Conservation (phyloP, 2,888 invertebrate species). For the Eilema sororculum region DNA sequence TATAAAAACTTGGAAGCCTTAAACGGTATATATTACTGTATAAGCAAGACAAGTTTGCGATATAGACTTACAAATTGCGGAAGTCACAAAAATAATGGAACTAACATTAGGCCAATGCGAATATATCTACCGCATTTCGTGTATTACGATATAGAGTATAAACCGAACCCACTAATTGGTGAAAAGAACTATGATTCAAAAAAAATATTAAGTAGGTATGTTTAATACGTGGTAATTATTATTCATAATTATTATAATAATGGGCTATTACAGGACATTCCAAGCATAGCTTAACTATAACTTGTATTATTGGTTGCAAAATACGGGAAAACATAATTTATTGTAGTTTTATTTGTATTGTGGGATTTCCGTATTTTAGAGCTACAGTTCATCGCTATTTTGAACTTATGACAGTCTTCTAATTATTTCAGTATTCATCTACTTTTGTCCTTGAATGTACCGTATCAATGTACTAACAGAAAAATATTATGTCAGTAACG, state of each 20-base stretch:
- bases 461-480: too few relatives aligned
- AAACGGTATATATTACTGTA: constrained; percentile 5
- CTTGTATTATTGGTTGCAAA: too few relatives aligned
- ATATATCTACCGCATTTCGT: neutral
- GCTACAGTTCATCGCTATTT: too few relatives aligned
- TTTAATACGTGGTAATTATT: neutral
- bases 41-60: neutral
- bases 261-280: too few relatives aligned
- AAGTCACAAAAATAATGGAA: neutral
- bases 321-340: too few relatives aligned
- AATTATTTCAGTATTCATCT: too few relatives aligned
- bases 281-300: too few relatives aligned
- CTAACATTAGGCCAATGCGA: neutral
- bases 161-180: neutral
- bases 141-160: neutral
- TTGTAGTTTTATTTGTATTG: too few relatives aligned
- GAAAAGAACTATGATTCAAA: neutral
- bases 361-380: too few relatives aligned
- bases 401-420: too few relatives aligned
- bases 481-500: too few relatives aligned
- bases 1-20: constrained; percentile 1
- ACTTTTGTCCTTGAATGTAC: too few relatives aligned
- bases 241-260: neutral
- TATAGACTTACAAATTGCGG: constrained; percentile 2
- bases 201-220: neutral